Evolutionary conservation across 2,888 invertebrate genomes (phyloP).

Genomic region (Atherix ibis): DNA sequence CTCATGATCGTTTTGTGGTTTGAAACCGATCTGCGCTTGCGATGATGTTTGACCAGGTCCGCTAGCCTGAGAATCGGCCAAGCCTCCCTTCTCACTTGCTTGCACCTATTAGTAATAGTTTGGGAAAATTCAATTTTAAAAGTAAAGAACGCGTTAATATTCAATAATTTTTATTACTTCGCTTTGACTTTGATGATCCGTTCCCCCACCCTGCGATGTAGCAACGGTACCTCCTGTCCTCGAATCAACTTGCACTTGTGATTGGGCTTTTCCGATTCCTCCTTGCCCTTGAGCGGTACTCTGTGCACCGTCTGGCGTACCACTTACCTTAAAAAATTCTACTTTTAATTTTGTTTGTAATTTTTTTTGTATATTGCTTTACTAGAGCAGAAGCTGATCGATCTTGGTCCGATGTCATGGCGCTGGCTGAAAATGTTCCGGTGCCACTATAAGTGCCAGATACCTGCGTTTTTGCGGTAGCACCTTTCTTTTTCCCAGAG

Average conservation of each 20-base stretch:
- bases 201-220: constrained; percentile 57
- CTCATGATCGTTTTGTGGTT: constrained; percentile 44
- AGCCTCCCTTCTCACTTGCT: constrained; percentile 65
- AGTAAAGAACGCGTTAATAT: background rate
- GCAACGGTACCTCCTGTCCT: constrained; percentile 63
- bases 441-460: constrained; percentile 62
- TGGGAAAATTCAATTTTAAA: constrained; percentile 17
- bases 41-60: constrained; percentile 74
- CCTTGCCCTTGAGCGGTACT: constrained; percentile 63
- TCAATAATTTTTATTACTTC: constrained; percentile 20
- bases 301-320: constrained; percentile 56
- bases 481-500: constrained; percentile 58
- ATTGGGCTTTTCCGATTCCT: constrained; percentile 57
- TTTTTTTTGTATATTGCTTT: background rate
- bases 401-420: constrained; percentile 58
- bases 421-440: constrained; percentile 69
- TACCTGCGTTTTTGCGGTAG: constrained; percentile 67
- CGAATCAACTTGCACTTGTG: constrained; percentile 57
- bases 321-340: constrained; percentile 39
- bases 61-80: constrained; percentile 73
- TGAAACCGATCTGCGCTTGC: constrained; percentile 77
- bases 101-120: constrained; percentile 41
- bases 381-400: constrained; percentile 49
- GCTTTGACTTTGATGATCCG: constrained; percentile 49
- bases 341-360: background rate